A percentile compares a stretch with the other conserved stretches of the same genome.
These are phyloP conservation scores for Cheilosia pagana DNA, from an alignment of 2,888 invertebrate species.

Conservation along the genomic window DNA sequence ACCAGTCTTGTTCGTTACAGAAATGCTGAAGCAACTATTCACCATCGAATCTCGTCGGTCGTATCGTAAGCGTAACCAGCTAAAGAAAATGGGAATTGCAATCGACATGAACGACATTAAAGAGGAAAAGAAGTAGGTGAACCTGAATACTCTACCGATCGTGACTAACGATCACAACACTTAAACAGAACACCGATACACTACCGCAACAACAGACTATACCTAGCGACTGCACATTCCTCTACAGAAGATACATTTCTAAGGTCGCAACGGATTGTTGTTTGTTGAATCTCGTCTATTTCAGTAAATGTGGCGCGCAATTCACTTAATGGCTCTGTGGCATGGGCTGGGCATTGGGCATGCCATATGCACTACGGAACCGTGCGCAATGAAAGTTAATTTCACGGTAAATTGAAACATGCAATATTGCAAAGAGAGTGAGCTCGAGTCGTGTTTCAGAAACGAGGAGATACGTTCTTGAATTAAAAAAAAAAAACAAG, in stretches of 20 bases:
- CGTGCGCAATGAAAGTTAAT: conserved; percentile 69
- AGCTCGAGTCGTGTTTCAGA: background rate
- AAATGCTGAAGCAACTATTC: conserved; percentile 34
- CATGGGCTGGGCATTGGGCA: conserved; percentile 3
- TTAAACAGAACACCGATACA: conserved; percentile 30
- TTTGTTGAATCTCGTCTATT: conserved; percentile 61
- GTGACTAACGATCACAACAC: conserved; percentile 63
- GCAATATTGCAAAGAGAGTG: conserved; percentile 17
- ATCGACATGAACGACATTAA: conserved; percentile 47
- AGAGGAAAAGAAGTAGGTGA: conserved; percentile 73
- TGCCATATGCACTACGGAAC: conserved; percentile 37
- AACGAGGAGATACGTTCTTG: conserved; percentile 10
- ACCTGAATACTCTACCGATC: conserved; percentile 71
- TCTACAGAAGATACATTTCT: conserved; percentile 34
- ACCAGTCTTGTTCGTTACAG: conserved; percentile 61
- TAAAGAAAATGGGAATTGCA: conserved; percentile 35
- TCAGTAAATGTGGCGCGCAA: conserved; percentile 46
- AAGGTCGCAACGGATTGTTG: conserved; percentile 63
- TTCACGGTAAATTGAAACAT: conserved; percentile 55
- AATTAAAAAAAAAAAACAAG: conserved; percentile 9
- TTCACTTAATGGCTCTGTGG: conserved; percentile 45
- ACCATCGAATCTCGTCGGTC: background rate
- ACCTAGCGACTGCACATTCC: conserved; percentile 33
- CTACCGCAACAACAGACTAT: background rate
- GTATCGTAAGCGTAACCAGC: too few species aligned